phyloP scores from a whole-genome alignment of 2,888 invertebrate species.

The Dynastes grantii region DNA sequence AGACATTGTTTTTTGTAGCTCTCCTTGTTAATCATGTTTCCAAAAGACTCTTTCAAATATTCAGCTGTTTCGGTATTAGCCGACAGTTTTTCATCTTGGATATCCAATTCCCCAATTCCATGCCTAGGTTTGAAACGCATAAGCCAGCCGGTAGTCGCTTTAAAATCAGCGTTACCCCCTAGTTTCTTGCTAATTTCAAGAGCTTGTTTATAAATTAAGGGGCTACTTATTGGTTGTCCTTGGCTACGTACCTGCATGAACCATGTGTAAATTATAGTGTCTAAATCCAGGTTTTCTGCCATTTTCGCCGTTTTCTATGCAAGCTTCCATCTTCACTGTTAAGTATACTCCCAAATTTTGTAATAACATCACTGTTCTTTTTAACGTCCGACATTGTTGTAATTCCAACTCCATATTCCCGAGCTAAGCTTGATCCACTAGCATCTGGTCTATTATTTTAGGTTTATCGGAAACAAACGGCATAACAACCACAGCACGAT shows the following conservation, averaged over 20 bases:
- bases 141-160: conserved; percentile 57
- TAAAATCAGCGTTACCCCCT: conserved; percentile 49
- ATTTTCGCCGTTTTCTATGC: not conserved
- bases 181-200: conserved; percentile 18
- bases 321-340: not conserved
- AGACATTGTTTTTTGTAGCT: not conserved
- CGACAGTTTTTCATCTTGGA: conserved; percentile 54
- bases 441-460: conserved; percentile 15
- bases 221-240: not conserved
- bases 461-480: not conserved
- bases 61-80: conserved; percentile 46
- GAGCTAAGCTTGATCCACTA: not conserved
- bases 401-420: not conserved
- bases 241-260: not conserved
- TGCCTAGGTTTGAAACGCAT: conserved; percentile 55
- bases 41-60: conserved; percentile 5
- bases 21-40: not conserved
- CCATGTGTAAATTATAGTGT: not conserved
- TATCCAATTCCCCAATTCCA: conserved; percentile 54
- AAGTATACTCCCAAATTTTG: conserved; percentile 1
- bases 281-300: not conserved
- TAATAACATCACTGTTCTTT: not conserved
- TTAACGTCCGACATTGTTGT: conserved; percentile 1
- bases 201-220: conserved; percentile 3
- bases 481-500: too few species aligned